Base-by-base conservation (phyloP, 2,113 vertebrate genomes). In the Columbina picui region DNA sequence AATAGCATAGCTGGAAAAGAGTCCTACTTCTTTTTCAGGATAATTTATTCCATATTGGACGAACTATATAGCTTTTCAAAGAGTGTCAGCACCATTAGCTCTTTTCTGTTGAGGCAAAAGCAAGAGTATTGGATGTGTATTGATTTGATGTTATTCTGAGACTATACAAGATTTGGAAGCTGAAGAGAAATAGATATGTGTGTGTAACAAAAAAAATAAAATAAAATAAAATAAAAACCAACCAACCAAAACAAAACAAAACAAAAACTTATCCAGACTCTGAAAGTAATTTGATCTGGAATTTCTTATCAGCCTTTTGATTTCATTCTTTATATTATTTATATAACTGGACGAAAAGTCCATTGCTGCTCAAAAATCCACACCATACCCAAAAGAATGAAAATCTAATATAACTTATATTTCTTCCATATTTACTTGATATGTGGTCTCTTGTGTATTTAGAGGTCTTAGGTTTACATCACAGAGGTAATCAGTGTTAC, bases 61-160 rank as follows among this genome's bases (percentile, higher is more conserved):
- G 70, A 97, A 89, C 80, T 90, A 83, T 77, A 97, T 95, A 84
- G 82, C 47, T 91, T 96, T 96, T 92, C 87, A 92, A 94, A 96
- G 77, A 43, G 80, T 92, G 84, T 94, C 89, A 95, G 83, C 82
- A 84, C 45, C 57, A 92, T 95, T 95, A 93, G 63, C 23, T 84
- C 60, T 78, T 87, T 89, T 88, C 77, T 80, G 83, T 84, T 91
- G 47, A 89, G 29, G 56, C 67, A 84, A 76, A 94, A 85, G 10
- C 70, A 79, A 69, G 76, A 89, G 25, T 91, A 93, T 85, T 88
- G 80, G 57, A 85, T 89, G 22, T 56, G 50, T 92, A 97, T 97
- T 83, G 95, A 97, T 96, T 59, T 89, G 45, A 43, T 87, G 74
- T 78, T 96, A 79, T 96, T 96, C 71, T 78, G 81, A 91, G 81